Conservation (phyloP, 2,113 vertebrate species). For the Entosphenus tridentatus region DNA sequence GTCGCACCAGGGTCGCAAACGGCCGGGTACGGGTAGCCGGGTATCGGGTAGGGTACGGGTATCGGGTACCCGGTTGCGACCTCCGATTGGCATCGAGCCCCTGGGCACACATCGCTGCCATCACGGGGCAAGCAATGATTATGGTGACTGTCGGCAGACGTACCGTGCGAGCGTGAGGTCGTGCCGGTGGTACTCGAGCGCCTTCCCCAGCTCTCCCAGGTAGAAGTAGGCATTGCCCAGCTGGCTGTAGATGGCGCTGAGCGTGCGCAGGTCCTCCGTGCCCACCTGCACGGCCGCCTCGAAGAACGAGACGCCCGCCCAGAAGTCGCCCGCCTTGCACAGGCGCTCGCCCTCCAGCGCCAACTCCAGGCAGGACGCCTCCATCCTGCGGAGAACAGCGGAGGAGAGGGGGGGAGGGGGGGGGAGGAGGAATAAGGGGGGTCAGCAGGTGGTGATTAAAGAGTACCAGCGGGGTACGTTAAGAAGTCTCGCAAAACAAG, state of each 20-base stretch:
- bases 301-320: constrained; percentile 62
- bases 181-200: constrained; percentile 65
- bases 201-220: constrained; percentile 71
- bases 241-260: constrained; percentile 97
- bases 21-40: too few relatives aligned
- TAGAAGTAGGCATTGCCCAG: constrained; percentile 95
- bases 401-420: constrained; percentile 3
- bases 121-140: too few relatives aligned
- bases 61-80: too few relatives aligned
- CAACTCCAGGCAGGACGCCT: constrained; percentile 77
- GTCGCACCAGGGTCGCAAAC: too few relatives aligned
- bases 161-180: constrained; percentile 85
- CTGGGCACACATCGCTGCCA: too few relatives aligned
- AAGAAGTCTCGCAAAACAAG: background rate
- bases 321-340: constrained; percentile 80
- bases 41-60: too few relatives aligned
- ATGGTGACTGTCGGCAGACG: constrained; percentile 8
- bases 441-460: background rate
- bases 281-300: constrained; percentile 84
- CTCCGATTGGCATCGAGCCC: too few relatives aligned
- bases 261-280: constrained; percentile 81
- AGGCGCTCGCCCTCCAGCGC: constrained; percentile 75
- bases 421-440: background rate
- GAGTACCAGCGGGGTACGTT: background rate
- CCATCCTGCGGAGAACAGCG: constrained; percentile 38